These are phyloP conservation scores for Drosophila putrida DNA, from an alignment of 2,888 invertebrate species.

Conservation along the genomic window DNA sequence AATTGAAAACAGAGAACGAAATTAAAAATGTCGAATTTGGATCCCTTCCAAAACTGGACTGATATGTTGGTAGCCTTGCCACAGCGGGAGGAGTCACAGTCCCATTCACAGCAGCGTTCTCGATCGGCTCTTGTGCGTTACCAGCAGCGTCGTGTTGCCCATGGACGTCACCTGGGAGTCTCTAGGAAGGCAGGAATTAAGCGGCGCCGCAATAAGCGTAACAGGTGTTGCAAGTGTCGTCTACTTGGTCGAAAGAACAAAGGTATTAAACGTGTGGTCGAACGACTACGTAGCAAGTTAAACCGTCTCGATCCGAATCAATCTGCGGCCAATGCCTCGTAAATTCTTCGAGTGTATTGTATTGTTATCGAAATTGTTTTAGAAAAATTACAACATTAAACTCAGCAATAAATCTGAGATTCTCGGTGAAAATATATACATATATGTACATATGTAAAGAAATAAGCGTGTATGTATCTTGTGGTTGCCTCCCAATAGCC, in stretches of 20 bases:
- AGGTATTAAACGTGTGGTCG: background rate
- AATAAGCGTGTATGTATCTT: conserved; percentile 3
- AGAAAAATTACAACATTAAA: background rate
- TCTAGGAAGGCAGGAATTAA: background rate
- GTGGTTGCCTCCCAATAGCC: conserved; percentile 12
- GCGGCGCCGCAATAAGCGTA: background rate
- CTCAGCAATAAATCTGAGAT: background rate
- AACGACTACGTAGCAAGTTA: background rate
- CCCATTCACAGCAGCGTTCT: background rate
- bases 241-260: background rate
- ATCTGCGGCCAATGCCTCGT: background rate
- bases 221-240: conserved; percentile 1
- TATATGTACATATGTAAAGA: background rate
- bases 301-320: background rate
- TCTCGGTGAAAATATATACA: background rate
- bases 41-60: background rate
- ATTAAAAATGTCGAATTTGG: background rate
- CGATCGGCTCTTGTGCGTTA: background rate
- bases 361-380: background rate
- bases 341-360: background rate
- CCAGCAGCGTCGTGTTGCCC: background rate
- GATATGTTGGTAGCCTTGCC: background rate
- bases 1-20: background rate
- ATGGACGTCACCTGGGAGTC: background rate
- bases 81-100: background rate